Evolutionary conservation across 2,888 invertebrate genomes (phyloP).

Genomic region (Xylophagus ater): DNA sequence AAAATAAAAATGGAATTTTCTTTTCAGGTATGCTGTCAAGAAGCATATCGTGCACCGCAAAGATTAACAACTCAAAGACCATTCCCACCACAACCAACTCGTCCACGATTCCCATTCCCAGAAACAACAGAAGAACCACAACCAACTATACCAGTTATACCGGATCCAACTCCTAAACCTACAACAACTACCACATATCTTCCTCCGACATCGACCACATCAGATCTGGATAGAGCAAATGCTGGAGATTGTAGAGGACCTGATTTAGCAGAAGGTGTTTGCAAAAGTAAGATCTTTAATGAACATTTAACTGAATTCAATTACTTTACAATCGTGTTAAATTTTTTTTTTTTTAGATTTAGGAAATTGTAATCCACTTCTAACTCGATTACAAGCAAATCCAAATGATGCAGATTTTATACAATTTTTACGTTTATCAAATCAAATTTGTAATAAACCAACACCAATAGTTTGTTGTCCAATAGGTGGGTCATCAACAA

Average conservation of each 20-base stretch:
- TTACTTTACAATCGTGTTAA: no score
- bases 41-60: constrained; percentile 9
- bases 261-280: constrained; percentile 18
- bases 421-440: constrained; percentile 26
- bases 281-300: neutral
- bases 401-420: constrained; percentile 25
- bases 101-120: constrained; percentile 2
- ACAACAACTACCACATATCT: constrained; percentile 15
- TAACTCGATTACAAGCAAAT: constrained; percentile 22
- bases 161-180: constrained; percentile 2
- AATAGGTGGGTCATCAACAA: constrained; percentile 3
- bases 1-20: neutral
- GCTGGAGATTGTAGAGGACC: constrained; percentile 27
- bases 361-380: constrained; percentile 22
- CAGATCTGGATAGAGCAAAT: constrained; percentile 20
- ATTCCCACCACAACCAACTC: constrained; percentile 5
- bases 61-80: neutral
- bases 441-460: constrained; percentile 24
- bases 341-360: constrained; percentile 22
- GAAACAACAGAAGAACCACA: constrained; percentile 3
- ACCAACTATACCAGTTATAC: neutral
- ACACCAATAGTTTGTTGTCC: constrained; percentile 31
- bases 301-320: neutral
- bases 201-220: constrained; percentile 21
- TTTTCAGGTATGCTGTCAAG: constrained; percentile 17